Conservation (phyloP, 2,888 invertebrate genomes). For the Ochlodes sylvanus region DNA sequence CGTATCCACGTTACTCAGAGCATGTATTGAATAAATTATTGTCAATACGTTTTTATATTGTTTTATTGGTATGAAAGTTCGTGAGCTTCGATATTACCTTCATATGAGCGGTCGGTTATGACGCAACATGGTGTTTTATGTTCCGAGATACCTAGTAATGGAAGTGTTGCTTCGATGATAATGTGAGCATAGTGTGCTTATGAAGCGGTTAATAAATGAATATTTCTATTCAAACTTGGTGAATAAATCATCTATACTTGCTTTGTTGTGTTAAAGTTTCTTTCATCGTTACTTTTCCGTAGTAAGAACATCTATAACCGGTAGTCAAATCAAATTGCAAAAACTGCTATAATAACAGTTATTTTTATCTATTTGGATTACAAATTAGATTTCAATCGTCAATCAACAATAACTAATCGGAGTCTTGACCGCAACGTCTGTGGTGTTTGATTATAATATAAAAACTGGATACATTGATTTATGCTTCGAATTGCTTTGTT, state of each 20-base stretch:
- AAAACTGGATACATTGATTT: conserved; percentile 21
- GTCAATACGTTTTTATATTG: conserved; percentile 79
- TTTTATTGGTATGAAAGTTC: conserved; percentile 77
- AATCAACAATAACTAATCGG: not conserved
- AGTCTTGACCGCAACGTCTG: conserved; percentile 5
- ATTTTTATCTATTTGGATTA: not conserved
- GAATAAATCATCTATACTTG: conserved; percentile 38
- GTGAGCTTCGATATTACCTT: conserved; percentile 66
- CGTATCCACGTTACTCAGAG: conserved; percentile 46
- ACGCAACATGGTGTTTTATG: conserved; percentile 61
- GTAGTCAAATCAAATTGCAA: not conserved
- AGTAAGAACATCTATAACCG: not conserved
- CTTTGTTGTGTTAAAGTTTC: conserved; percentile 20
- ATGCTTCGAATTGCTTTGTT: conserved; percentile 9
- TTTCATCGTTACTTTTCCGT: no score
- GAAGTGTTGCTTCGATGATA: conserved; percentile 57
- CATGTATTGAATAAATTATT: conserved; percentile 76
- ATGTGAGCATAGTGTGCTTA: conserved; percentile 47
- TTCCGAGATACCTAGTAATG: conserved; percentile 48
- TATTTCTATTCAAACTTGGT: conserved; percentile 31
- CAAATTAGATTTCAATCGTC: not conserved
- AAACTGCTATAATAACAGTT: not conserved
- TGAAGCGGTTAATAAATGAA: conserved; percentile 41
- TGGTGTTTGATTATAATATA: conserved; percentile 21
- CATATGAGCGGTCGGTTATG: conserved; percentile 60